These are phyloP conservation scores for Rapana venosa DNA, from an alignment of 2,888 invertebrate genomes.

Conservation along the genomic window DNA sequence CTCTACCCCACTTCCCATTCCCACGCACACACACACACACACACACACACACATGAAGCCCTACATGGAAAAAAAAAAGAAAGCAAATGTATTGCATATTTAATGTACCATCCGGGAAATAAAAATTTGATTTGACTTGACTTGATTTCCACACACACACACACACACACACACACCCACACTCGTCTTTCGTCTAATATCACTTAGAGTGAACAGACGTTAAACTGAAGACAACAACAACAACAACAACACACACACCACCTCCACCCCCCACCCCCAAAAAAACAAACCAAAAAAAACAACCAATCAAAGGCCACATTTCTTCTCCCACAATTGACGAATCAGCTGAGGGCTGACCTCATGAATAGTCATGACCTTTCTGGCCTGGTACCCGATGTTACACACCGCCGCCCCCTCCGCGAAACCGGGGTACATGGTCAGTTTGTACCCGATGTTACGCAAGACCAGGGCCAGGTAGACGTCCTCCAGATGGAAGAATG, in stretches of 20 bases:
- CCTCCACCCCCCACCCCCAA: background rate
- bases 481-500: slow-evolving; percentile 70
- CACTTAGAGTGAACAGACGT: no score
- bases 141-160: no score
- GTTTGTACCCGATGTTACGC: slow-evolving; percentile 48
- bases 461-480: slow-evolving; percentile 62
- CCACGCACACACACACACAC: background rate
- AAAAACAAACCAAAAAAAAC: background rate
- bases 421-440: slow-evolving; percentile 58
- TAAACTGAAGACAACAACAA: no score
- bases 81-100: no score
- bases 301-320: background rate
- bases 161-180: no score
- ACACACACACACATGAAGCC: background rate
- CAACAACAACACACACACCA: no score
- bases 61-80: no score
- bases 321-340: background rate
- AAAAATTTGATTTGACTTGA: no score
- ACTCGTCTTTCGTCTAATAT: no score
- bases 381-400: background rate
- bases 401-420: slow-evolving; percentile 32
- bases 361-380: slow-evolving; percentile 1
- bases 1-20: background rate
- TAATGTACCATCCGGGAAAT: no score
- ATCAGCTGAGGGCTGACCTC: background rate